Base-by-base conservation (phyloP, 2,888 invertebrate genomes). In the Parascotia fuliginaria region DNA sequence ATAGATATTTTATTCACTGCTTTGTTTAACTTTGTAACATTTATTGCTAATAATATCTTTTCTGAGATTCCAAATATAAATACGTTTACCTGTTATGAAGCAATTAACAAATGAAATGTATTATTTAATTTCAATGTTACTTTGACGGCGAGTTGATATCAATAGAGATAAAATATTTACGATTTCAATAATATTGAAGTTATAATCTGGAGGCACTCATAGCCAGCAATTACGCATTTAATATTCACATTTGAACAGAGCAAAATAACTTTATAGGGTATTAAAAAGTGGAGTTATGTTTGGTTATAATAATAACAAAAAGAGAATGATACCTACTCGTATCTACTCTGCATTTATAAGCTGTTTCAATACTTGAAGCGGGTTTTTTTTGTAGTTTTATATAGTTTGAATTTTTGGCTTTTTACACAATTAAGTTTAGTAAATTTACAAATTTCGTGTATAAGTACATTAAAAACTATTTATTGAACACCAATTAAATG, bases 111-210 rank as follows among this genome's bases (percentile, higher is more conserved):
- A 40, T 32, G 6, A 42, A 64, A 42, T 52, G 31, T 50, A 15
- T 46, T 56, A 55, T 65, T 61, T 64, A 40, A 56, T 73, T 72
- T 72, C 72, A 77, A 77, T 73, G 74, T 78, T 65, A 56, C 78
- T 77, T 81, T 77, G 75, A 72, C 76, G 73, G 74, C 61, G 49
- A 46, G 49, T 60, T 62, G 43, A 51, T 71, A 73, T 72, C 54
- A 56, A 61, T 50, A 53, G 61, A 65, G 59, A 77, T 77, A 70
- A 79, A 69, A 73, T 22, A 56, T 79, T 83, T 74, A 83, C 65
- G 81, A 78, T 69, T 75, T 72, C 62, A 73, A 73, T 74, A 65
- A 70, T 38, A 46, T 62, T 62, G 60, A 64, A 70, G 55, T 64
- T 53, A 65, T 65, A 70, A 71, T 66, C 61, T 47, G 36, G 37